Evolutionary conservation across 2,888 invertebrate species (phyloP), one percentile per base, ranked within the genome.

Genomic region (Lycaena phlaeas): DNA sequence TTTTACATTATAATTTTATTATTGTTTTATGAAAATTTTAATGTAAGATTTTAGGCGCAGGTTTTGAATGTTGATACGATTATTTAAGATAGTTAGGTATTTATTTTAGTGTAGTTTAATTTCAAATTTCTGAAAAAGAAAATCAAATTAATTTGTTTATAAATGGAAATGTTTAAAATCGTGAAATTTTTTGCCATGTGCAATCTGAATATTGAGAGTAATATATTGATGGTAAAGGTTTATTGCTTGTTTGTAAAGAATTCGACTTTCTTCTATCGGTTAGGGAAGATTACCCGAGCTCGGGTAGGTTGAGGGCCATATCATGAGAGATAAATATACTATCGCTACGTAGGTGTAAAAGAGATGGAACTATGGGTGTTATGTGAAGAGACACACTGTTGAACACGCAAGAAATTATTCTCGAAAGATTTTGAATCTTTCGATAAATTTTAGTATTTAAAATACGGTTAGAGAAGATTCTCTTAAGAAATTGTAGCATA

Each of bases 1-100:
- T 85, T 78, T 85, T 79, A 77, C 78, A 82, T 84, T 79, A 77
- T 84, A 82, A 82, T 84, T 85, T 84, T 84, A 85, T 84, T 77
- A 77, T 82, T 85, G 79, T 82, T 82, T 84, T 81, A 75, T 74
- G 73, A 68, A 75, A 67, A 62, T 67, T 67, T 61, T 52, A 76
- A 73, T 75, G 71, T 77, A 79, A 77, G 73, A 75, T 74, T 78
- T 81, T 78, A 74, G 70, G 63, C 75, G 70, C 74, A 69, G 75
- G 81, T 77, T 74, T 73, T 77, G 74, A 68, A 73, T 74, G 77
- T 81, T 79, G 76, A 81, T 69, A 76, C 69, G 77, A 72, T 79
- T 82, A 82, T 84, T 84, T 84, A 82, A 84, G 78, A 73, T 82
- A 82, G 81, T 71, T 84, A 84, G 78, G 79, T 84, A 84, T 82